Evolutionary conservation across 2,888 invertebrate genomes (phyloP).

Genomic region (Encarsia formosa): DNA sequence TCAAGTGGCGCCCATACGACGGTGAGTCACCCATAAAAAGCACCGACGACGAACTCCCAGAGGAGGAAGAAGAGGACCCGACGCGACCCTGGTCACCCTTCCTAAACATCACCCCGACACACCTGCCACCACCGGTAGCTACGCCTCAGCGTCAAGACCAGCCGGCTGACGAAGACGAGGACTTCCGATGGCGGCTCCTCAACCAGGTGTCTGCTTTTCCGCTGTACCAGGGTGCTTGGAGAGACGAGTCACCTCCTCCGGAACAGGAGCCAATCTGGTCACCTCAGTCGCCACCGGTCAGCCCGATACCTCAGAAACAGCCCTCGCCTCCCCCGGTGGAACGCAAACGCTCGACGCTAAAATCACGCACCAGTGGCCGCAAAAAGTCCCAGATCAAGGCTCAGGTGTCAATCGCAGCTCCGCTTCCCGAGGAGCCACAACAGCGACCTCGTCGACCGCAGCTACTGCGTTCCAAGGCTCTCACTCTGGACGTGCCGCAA

Average conservation of each 20-base stretch:
- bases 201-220: constrained; percentile 48
- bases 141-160: constrained; percentile 28
- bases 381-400: constrained; percentile 26
- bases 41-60: constrained; percentile 16
- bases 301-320: constrained; percentile 19
- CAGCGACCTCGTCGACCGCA: constrained; percentile 36
- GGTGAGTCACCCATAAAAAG: constrained; percentile 34
- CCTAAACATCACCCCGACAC: constrained; percentile 44
- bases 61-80: constrained; percentile 32
- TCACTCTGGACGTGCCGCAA: constrained; percentile 41
- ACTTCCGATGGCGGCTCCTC: constrained; percentile 43
- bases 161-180: constrained; percentile 39
- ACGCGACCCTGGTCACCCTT: constrained; percentile 37
- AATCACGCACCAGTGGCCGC: constrained; percentile 19
- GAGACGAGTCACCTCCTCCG: constrained; percentile 45
- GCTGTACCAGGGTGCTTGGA: constrained; percentile 48
- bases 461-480: constrained; percentile 42
- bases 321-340: constrained; percentile 4
- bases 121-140: constrained; percentile 42
- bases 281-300: constrained; percentile 34
- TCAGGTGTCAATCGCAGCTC: constrained; percentile 36
- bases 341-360: constrained; percentile 30
- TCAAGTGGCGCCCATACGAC: constrained; percentile 46
- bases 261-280: constrained; percentile 44
- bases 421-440: neutral